Conservation (phyloP, 1,140 invertebrate genomes). For the Lysiphlebus fabarum region DNA sequence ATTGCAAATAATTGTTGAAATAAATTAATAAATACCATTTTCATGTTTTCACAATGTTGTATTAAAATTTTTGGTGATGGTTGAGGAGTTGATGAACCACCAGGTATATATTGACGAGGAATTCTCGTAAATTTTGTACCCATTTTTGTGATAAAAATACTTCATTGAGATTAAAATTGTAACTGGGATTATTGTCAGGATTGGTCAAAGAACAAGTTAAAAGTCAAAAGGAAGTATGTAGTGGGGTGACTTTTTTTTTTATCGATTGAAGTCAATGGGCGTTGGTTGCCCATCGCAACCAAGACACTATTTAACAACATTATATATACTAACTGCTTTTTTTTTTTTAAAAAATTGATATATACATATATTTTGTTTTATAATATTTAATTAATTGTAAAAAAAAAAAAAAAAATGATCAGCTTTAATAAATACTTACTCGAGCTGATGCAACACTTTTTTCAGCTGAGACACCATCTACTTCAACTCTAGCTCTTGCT, state of each 20-base stretch:
- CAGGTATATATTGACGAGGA: not conserved
- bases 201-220: not conserved
- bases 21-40: slow-evolving; percentile 1
- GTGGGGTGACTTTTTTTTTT: not conserved
- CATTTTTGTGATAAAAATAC: slow-evolving; percentile 3
- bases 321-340: not conserved
- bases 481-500: slow-evolving; percentile 64
- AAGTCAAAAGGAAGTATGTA: not conserved
- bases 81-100: not conserved
- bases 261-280: slow-evolving; percentile 6
- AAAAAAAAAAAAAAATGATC: no score
- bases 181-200: not conserved
- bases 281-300: slow-evolving; percentile 3
- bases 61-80: slow-evolving; percentile 1
- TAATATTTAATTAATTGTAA: no score
- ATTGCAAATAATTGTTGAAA: no score
- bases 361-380: no score
- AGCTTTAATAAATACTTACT: slow-evolving; percentile 52
- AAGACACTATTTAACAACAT: slow-evolving; percentile 4
- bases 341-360: not conserved
- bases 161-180: not conserved
- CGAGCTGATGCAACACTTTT: slow-evolving; percentile 70
- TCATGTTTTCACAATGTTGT: not conserved
- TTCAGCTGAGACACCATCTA: slow-evolving; percentile 73
- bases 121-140: slow-evolving; percentile 8